Evolutionary conservation across 2,113 vertebrate genomes (phyloP), one percentile per base, ranked within the genome.

Genomic region (Nerophis lumbriciformis): DNA sequence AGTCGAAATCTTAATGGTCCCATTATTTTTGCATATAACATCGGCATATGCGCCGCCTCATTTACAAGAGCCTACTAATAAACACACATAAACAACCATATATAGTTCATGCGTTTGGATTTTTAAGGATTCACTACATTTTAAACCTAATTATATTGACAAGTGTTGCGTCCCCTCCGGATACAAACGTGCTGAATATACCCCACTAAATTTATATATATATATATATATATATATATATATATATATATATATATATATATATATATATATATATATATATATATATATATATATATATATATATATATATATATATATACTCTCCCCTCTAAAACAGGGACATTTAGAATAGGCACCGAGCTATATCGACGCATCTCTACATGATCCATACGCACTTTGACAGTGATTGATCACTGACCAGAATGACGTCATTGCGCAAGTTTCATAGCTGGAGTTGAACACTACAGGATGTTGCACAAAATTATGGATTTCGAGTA

Each of bases 341-440:
- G 28, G 28, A 28, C 28, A 28, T 65, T 76, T 76, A 70, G 74
- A 80, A 79, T 65, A 68, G 73, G 71, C 65, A 79, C 65, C 71
- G 71, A 48, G 65, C 55, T 79, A 84, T 86, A 87, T 88, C 76
- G 77, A 90, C 70, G 69, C 71, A 63, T 71, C 75, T 63, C 57
- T 73, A 11, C 42, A 12, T 83, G 85, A 88, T 88, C 83, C 77
- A 87, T 90, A 82, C 79, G 75, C 75, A 71, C 73, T 68, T 73
- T 85, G 85, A 87, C 84, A 82, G 57, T 86, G 86, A 89, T 87
- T 81, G 78, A 89, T 84, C 66, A 71, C 71, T 83, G 82, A 86
- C 81, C 75, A 67, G 67, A 83, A 64, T 83, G 84, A 89, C 84
- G 83, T 85, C 74, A 80, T 74, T 58, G 47, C 73, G 69, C 48